Evolutionary conservation across 2,888 invertebrate species (phyloP).

Genomic region (Tribolium freemani): DNA sequence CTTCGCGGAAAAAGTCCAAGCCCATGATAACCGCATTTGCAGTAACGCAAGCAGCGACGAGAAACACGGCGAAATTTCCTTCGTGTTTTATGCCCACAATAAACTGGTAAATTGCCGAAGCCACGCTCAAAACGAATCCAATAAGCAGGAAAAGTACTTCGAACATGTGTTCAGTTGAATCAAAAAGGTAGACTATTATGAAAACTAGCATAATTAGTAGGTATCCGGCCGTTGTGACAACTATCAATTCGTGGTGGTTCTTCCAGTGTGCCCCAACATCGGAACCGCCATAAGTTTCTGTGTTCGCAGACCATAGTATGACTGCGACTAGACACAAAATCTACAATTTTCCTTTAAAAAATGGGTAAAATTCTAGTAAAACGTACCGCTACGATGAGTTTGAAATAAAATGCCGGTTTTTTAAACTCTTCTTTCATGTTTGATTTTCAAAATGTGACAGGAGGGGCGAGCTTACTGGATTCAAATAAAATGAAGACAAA

Average conservation of each 20-base stretch:
- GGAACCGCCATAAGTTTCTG: background rate
- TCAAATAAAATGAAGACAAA: background rate
- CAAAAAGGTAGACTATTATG: background rate
- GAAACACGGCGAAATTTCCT: background rate
- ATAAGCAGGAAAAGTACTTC: background rate
- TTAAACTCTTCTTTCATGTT: background rate
- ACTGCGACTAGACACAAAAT: background rate
- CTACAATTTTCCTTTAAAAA: background rate
- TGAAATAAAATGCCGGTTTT: background rate
- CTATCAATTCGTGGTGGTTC: background rate
- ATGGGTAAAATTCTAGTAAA: background rate
- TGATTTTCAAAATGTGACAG: background rate
- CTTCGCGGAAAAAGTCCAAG: background rate
- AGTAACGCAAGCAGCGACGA: background rate
- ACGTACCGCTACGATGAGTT: background rate
- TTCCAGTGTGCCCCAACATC: background rate
- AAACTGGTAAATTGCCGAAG: background rate
- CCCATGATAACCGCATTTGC: background rate
- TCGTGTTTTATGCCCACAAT: background rate
- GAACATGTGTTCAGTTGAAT: slow-evolving; percentile 1
- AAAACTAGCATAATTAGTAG: background rate
- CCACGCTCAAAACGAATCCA: background rate
- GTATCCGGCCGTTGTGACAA: background rate
- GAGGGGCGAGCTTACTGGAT: background rate
- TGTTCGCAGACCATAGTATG: background rate